Percentiles rank a stretch among this genome's conserved stretches.
Evolutionary conservation across 2,797 vertebrate species (phyloP).

Genomic region (Rhinella marina): DNA sequence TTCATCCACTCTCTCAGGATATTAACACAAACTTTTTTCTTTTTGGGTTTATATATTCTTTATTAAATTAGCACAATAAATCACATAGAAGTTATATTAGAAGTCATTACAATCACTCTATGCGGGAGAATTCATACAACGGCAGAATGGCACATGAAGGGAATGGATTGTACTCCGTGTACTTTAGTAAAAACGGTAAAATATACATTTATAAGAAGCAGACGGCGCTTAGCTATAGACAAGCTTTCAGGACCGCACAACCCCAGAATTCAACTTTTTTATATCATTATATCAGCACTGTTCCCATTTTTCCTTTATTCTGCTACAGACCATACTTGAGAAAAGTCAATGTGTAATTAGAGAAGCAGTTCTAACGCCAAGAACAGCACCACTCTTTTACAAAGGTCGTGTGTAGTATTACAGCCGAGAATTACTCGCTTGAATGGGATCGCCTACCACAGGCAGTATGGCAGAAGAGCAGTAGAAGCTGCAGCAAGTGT

Average conservation of each 20-base stretch:
- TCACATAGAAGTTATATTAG: conserved; percentile 34
- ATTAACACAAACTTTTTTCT: background rate
- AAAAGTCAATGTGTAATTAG: background rate
- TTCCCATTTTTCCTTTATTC: no score
- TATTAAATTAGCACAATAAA: conserved; percentile 37
- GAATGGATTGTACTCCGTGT: background rate
- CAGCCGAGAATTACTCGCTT: background rate
- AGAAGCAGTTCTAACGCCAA: no score
- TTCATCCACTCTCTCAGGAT: background rate
- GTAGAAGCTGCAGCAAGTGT: background rate
- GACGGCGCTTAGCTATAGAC: background rate
- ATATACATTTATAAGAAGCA: background rate
- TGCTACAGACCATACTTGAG: no score
- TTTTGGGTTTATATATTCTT: background rate
- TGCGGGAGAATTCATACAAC: background rate
- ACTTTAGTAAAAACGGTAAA: background rate
- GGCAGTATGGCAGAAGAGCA: background rate
- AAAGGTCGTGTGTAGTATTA: no score
- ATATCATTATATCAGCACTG: no score
- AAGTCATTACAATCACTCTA: conserved; percentile 26
- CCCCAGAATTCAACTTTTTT: background rate
- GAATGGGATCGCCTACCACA: background rate
- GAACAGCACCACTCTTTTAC: background rate
- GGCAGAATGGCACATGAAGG: background rate
- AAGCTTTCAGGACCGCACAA: background rate